Evolutionary conservation across 2,113 vertebrate species (phyloP).

Genomic region (Bubo bubo): DNA sequence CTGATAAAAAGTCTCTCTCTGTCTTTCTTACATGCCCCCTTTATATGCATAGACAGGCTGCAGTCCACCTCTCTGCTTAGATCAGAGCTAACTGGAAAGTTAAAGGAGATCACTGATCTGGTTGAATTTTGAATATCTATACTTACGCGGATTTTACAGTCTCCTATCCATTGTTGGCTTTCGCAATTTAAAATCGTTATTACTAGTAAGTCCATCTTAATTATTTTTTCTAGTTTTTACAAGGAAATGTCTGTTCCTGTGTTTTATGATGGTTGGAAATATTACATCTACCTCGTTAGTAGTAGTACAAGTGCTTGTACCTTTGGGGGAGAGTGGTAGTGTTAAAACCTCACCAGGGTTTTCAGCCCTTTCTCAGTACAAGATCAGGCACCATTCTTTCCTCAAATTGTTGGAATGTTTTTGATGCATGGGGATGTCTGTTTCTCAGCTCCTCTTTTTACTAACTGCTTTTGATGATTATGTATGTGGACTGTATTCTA

Average conservation of each 20-base stretch:
- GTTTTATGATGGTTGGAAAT: neutral
- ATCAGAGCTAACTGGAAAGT: neutral
- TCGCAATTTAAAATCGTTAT: neutral
- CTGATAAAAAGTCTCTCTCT: neutral
- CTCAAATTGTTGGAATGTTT: neutral
- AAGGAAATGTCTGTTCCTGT: neutral
- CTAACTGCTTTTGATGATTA: neutral
- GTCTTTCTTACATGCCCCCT: rapidly evolving
- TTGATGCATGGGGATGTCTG: neutral
- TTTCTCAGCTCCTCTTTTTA: neutral
- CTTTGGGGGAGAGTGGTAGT: neutral
- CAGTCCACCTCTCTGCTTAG: neutral
- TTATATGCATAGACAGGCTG: neutral
- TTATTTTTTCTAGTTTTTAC: neutral
- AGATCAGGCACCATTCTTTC: neutral
- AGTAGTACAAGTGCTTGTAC: neutral
- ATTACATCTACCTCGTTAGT: rapidly evolving
- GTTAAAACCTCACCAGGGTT: neutral
- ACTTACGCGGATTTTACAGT: neutral
- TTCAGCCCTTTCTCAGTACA: neutral
- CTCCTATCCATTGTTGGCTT: neutral
- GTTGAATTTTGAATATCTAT: neutral
- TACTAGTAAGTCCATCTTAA: neutral
- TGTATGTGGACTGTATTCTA: neutral
- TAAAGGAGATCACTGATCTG: neutral